Percentiles rank a stretch among this genome's conserved stretches.
Evolutionary conservation across 2,888 invertebrate genomes (phyloP).

Genomic region (Serripes groenlandicus): DNA sequence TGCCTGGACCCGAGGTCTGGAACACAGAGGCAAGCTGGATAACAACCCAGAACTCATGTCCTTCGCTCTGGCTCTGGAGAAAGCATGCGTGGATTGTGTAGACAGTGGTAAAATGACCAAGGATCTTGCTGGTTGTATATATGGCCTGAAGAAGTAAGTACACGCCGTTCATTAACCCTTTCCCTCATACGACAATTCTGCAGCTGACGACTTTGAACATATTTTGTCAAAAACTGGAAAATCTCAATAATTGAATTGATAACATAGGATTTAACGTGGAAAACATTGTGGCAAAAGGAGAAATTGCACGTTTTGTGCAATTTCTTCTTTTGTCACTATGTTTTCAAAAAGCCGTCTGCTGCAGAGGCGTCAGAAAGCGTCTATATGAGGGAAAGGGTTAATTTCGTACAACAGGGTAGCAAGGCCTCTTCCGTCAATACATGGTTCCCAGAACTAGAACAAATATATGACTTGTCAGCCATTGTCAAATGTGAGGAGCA

Average conservation of each 20-base stretch:
- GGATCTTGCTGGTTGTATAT: constrained; percentile 95
- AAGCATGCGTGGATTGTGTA: constrained; percentile 94
- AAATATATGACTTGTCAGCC: too few relatives aligned
- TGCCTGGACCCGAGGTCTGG: constrained; percentile 95
- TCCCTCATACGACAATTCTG: too few relatives aligned
- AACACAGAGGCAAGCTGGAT: constrained; percentile 94
- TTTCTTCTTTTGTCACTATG: background rate
- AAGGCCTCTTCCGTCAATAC: too few relatives aligned
- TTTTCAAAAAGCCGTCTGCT: background rate
- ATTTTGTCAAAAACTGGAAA: too few relatives aligned
- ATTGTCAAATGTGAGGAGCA: too few relatives aligned
- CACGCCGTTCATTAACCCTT: too few relatives aligned
- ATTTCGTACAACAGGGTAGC: too few relatives aligned
- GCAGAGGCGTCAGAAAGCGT: background rate
- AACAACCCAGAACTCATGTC: constrained; percentile 90
- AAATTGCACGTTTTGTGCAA: background rate
- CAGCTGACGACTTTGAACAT: too few relatives aligned
- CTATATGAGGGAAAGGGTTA: too few relatives aligned
- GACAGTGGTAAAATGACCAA: constrained; percentile 95
- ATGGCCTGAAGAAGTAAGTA: constrained; percentile 91
- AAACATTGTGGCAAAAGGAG: background rate
- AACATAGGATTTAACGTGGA: too few relatives aligned
- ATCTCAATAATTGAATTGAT: too few relatives aligned
- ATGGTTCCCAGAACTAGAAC: too few relatives aligned
- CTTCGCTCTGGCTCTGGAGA: constrained; percentile 91